A percentile compares a stretch with the other conserved stretches of the same genome.
phyloP scores from a whole-genome alignment of 2,113 vertebrate species.

The Phrynosoma platyrhinos region DNA sequence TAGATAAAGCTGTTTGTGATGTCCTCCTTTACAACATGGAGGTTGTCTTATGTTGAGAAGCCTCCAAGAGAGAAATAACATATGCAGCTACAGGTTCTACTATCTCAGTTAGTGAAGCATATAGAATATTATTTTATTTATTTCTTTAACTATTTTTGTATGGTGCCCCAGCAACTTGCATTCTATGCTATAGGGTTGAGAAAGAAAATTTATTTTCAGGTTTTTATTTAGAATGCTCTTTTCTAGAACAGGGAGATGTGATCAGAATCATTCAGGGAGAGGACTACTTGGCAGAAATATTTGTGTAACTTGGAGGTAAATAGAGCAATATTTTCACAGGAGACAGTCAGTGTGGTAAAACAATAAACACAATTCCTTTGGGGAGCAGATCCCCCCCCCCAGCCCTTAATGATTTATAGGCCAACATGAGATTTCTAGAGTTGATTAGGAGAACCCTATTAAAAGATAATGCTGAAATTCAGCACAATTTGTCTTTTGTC shows the following conservation, averaged over 20 bases:
- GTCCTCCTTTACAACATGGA: neutral
- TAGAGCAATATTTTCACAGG: constrained; percentile 66
- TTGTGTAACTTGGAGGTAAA: constrained; percentile 63
- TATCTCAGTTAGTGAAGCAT: neutral
- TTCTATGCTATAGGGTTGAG: neutral
- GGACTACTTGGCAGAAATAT: constrained; percentile 54
- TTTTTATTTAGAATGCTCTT: constrained; percentile 49
- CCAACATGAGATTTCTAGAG: constrained; percentile 51
- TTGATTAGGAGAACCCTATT: constrained; percentile 62
- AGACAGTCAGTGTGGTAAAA: constrained; percentile 54
- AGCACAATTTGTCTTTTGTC: constrained; percentile 70
- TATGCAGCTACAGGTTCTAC: neutral
- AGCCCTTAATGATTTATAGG: constrained; percentile 54
- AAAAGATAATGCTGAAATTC: constrained; percentile 63
- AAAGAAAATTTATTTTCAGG: constrained; percentile 29
- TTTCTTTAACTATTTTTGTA: neutral
- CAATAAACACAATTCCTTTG: constrained; percentile 70
- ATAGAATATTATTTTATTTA: neutral
- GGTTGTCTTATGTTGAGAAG: neutral
- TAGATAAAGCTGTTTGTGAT: too few species aligned
- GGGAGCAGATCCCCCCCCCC: neutral
- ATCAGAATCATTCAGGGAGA: constrained; percentile 51
- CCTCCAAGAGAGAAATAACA: neutral
- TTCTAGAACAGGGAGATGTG: constrained; percentile 38
- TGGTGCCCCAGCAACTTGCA: neutral